Base-by-base conservation (phyloP, 1,140 invertebrate genomes). In the Brachionus rotundiformis region DNA sequence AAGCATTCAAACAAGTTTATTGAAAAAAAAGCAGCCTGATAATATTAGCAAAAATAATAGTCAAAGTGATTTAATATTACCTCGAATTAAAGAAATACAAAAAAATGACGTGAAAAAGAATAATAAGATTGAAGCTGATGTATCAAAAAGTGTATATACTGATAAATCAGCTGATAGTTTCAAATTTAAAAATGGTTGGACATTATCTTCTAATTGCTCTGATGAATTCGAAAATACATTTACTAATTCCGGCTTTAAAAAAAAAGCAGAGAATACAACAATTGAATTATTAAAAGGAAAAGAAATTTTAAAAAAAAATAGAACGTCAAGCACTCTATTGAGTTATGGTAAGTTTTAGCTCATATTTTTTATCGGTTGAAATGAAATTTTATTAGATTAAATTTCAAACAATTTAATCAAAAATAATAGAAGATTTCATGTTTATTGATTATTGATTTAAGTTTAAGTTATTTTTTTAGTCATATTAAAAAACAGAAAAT, bases 311-410 rank as follows among this genome's bases (percentile, higher is more conserved):
- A 73, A 73, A 73, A 73, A 73, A 27, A 73, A 73, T 73, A 29
- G 23, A 73, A 73, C 68, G 10, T 73, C 68, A 0, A 73, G 68
- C 6, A 73, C 68, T 19, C 44, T 73, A 25, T 19, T 44, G 13
- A 73, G 68, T 13, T 73, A 73, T 73, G 68, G 39, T 73, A 41
- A 73, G 39, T 73, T 13, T 13, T 73, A n/a, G n/a, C n/a, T n/a
- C n/a, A n/a, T n/a, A n/a, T n/a, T n/a, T n/a, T n/a, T n/a, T n/a
- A n/a, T n/a, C n/a, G n/a, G n/a, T n/a, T n/a, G n/a, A n/a, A n/a
- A n/a, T n/a, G n/a, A n/a, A n/a, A n/a, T n/a, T n/a, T n/a, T n/a
- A n/a, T n/a, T n/a, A n/a, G n/a, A n/a, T n/a, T n/a, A n/a, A n/a
- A n/a, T n/a, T n/a, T n/a, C n/a, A n/a, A n/a, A n/a, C n/a, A n/a